Conservation (phyloP, 2,113 vertebrate species). For the Pachycephala philippinensis region DNA sequence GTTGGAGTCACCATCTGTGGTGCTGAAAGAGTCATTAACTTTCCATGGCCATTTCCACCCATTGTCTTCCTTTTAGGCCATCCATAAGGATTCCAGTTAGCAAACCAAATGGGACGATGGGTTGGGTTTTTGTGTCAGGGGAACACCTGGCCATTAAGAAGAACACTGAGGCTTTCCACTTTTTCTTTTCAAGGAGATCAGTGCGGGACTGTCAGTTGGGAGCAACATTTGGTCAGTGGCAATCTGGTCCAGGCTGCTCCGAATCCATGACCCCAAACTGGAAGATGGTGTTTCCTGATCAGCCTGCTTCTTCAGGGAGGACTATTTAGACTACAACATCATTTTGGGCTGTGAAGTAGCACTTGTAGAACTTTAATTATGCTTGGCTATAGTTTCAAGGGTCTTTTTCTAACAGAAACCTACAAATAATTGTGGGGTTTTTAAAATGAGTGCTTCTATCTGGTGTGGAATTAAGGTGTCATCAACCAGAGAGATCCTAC, state of each 20-base stretch:
- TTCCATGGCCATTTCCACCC: conserved; percentile 27
- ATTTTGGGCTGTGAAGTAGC: background rate
- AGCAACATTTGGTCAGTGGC: conserved; percentile 13
- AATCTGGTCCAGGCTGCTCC: background rate
- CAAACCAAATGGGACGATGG: background rate
- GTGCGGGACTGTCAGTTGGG: background rate
- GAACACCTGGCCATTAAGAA: conserved; percentile 44
- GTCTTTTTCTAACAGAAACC: background rate
- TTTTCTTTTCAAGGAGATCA: background rate
- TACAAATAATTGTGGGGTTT: background rate
- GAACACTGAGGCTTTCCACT: background rate
- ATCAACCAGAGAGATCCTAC: background rate
- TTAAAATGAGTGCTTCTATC: background rate
- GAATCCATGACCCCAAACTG: background rate
- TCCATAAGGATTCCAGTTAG: conserved; percentile 18
- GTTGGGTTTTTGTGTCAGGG: background rate
- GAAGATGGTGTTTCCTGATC: background rate
- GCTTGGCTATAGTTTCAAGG: background rate
- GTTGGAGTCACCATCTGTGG: conserved; percentile 41
- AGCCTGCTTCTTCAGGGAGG: background rate
- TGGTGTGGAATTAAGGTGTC: background rate
- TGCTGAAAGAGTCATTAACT: conserved; percentile 36
- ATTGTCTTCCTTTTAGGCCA: conserved; percentile 26
- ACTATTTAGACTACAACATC: background rate
- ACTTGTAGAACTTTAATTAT: background rate